Conservation (phyloP, 2,797 vertebrate species). For the Linurgus olivaceus region DNA sequence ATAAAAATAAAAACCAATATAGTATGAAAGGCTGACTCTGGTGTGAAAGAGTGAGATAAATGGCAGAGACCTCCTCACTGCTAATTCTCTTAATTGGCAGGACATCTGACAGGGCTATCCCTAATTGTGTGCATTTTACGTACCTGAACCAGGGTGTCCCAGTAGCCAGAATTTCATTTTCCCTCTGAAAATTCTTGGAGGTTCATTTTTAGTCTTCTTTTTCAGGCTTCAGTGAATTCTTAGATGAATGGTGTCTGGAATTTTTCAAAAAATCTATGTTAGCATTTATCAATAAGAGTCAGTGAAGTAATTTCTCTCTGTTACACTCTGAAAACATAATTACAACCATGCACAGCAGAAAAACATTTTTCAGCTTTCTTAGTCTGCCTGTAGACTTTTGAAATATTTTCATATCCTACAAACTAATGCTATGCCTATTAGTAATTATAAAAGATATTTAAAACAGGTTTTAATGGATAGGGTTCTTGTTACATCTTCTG, state of each 20-base stretch:
- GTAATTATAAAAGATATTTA: background rate
- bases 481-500: background rate
- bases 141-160: background rate
- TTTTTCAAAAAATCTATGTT: background rate
- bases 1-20: background rate
- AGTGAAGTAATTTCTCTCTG: background rate
- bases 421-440: background rate
- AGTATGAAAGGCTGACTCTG: background rate
- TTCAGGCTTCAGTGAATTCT: background rate
- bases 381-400: background rate
- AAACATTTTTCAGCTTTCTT: background rate
- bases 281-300: background rate
- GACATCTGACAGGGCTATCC: background rate
- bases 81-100: background rate
- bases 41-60: background rate
- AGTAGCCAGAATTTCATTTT: background rate
- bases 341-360: background rate
- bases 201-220: background rate
- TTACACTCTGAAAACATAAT: background rate
- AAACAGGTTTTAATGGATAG: background rate
- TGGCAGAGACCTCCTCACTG: background rate
- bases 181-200: background rate
- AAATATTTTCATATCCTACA: background rate
- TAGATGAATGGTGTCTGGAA: background rate
- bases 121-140: background rate